Evolutionary conservation across 2,797 vertebrate genomes (phyloP).

Genomic region (Tokudaia muenninki): DNA sequence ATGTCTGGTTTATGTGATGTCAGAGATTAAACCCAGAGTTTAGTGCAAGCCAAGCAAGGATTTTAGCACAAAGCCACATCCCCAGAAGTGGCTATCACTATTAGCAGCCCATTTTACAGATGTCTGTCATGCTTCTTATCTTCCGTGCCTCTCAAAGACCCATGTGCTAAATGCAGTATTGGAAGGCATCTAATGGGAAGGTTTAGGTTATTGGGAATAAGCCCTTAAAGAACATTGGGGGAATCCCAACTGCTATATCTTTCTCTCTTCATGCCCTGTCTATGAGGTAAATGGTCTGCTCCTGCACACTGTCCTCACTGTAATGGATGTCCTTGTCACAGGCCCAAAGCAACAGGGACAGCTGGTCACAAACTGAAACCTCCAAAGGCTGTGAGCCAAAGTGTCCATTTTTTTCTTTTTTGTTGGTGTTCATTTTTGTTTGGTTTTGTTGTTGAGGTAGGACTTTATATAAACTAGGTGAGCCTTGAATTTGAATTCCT

Average conservation of each 20-base stretch:
- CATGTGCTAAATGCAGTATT: background rate
- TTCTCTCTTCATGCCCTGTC: background rate
- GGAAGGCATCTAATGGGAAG: background rate
- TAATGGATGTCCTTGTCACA: background rate
- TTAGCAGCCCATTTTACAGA: constrained; percentile 33
- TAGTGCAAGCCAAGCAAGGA: background rate
- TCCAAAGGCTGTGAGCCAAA: background rate
- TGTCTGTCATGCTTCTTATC: background rate
- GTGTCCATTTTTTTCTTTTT: background rate
- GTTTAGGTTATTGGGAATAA: background rate
- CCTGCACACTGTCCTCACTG: background rate
- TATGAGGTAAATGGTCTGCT: background rate
- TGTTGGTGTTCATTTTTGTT: background rate
- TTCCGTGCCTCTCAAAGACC: background rate
- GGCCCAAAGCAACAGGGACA: background rate
- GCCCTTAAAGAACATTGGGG: too few relatives aligned
- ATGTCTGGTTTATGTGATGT: background rate
- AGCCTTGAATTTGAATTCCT: background rate
- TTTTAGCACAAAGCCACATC: background rate
- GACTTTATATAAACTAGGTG: background rate
- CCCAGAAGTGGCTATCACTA: background rate
- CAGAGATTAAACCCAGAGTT: background rate
- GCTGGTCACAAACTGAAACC: background rate
- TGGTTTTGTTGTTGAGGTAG: background rate
- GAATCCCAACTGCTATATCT: background rate